phyloP scores from a whole-genome alignment of 2,113 vertebrate genomes.

The Barnardius zonarius region DNA sequence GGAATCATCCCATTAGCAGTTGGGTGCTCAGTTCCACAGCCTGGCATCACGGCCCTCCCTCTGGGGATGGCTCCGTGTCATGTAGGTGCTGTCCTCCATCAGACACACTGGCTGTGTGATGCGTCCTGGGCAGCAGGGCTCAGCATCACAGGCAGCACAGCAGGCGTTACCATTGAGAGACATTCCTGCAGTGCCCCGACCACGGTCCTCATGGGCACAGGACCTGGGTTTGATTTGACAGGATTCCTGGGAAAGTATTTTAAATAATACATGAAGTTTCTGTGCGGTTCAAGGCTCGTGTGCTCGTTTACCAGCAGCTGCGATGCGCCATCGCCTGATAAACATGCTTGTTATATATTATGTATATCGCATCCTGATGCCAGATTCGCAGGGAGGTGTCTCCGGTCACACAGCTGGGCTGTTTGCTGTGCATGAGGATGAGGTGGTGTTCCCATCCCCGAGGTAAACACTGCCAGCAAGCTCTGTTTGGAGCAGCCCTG shows the following conservation, averaged over 20 bases:
- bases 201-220: neutral
- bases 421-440: conserved; percentile 14
- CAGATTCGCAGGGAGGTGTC: neutral
- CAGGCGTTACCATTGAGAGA: neutral
- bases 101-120: too few species aligned
- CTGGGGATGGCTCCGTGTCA: accelerated
- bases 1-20: neutral
- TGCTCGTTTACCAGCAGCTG: conserved; percentile 46
- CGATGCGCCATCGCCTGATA: conserved; percentile 14
- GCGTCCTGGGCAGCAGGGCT: neutral
- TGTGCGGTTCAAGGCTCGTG: conserved; percentile 21
- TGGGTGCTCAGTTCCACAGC: accelerated
- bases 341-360: conserved; percentile 36
- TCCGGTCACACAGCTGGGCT: conserved; percentile 1
- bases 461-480: neutral
- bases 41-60: too few species aligned
- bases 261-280: conserved; percentile 66
- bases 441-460: neutral
- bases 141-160: neutral
- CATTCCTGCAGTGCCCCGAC: neutral
- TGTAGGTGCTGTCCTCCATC: accelerated
- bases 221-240: conserved; percentile 27
- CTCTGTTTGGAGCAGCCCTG: neutral
- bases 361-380: conserved; percentile 8
- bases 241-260: conserved; percentile 25